A percentile compares a stretch with the other conserved stretches of the same genome.
These are phyloP conservation scores for Ectemnius continuus DNA, from an alignment of 2,888 invertebrate genomes.

Conservation along the genomic window DNA sequence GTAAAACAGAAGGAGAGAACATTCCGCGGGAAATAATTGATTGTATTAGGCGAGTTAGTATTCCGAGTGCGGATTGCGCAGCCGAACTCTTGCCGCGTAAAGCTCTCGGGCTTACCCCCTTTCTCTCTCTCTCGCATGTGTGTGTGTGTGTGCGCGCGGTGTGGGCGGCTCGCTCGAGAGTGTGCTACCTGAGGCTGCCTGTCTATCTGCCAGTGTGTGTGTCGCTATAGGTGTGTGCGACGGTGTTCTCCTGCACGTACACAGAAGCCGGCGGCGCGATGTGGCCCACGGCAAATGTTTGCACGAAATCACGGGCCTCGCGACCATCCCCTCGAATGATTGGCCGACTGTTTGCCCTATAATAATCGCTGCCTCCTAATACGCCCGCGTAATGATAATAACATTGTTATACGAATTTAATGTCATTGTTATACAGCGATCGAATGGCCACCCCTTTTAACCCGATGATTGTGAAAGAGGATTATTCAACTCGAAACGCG, in stretches of 20 bases:
- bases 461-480: too few relatives aligned
- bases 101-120: slow-evolving; percentile 48
- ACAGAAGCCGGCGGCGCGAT: slow-evolving; percentile 10
- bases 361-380: slow-evolving; percentile 45
- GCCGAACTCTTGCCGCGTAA: slow-evolving; percentile 59
- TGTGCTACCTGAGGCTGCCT: background rate
- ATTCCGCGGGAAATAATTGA: slow-evolving; percentile 75
- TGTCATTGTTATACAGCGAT: too few relatives aligned
- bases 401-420: too few relatives aligned
- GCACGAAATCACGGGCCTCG: slow-evolving; percentile 67
- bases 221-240: background rate
- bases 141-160: background rate
- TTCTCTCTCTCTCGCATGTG: slow-evolving; percentile 2
- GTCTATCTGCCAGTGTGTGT: background rate
- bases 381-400: background rate
- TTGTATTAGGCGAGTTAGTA: slow-evolving; percentile 76
- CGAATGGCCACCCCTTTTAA: too few relatives aligned
- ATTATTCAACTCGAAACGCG: too few relatives aligned
- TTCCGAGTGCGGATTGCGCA: slow-evolving; percentile 71
- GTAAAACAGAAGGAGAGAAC: slow-evolving; percentile 73
- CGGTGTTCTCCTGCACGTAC: background rate
- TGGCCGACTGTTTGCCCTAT: slow-evolving; percentile 37
- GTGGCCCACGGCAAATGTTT: slow-evolving; percentile 70
- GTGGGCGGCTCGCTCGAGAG: background rate
- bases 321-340: slow-evolving; percentile 46